Conservation (phyloP, 2,888 invertebrate genomes). For the Phymatocera aterrima region DNA sequence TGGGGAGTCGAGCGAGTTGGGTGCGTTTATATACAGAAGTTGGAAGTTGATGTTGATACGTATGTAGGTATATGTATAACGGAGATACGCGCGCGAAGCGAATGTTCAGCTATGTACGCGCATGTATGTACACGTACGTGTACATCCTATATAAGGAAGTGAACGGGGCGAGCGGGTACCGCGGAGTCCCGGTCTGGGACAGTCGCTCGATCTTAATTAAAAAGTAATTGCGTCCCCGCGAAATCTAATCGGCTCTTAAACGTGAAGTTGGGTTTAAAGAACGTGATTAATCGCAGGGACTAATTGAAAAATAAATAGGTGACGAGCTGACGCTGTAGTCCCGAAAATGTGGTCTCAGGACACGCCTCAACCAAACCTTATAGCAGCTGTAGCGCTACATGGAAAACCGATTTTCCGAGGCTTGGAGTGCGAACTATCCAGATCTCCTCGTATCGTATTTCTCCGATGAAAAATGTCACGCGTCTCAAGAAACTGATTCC, state of each 20-base stretch:
- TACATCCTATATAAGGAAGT: too few species aligned
- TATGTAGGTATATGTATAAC: background rate
- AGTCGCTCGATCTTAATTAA: slow-evolving; percentile 45
- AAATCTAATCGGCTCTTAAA: slow-evolving; percentile 41
- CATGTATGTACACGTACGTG: background rate
- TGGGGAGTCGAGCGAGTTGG: background rate
- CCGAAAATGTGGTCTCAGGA: slow-evolving; percentile 11
- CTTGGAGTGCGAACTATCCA: too few species aligned
- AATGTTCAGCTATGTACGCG: too few species aligned
- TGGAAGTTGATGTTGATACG: slow-evolving; percentile 35
- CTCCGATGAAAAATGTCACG: too few species aligned
- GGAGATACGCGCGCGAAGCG: background rate
- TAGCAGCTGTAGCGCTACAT: background rate
- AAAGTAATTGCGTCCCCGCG: slow-evolving; percentile 45
- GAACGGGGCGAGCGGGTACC: background rate
- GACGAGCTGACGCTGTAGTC: slow-evolving; percentile 16
- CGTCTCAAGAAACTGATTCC: too few species aligned
- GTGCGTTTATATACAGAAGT: slow-evolving; percentile 6
- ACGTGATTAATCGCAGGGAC: slow-evolving; percentile 19
- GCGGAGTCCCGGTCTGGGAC: slow-evolving; percentile 2
- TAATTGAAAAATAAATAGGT: slow-evolving; percentile 42
- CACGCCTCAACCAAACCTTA: background rate
- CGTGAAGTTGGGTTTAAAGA: slow-evolving; percentile 46
- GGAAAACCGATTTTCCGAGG: too few species aligned
- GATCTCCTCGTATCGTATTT: too few species aligned